phyloP scores from a whole-genome alignment of 2,113 vertebrate species.

The Saccopteryx bilineata region DNA sequence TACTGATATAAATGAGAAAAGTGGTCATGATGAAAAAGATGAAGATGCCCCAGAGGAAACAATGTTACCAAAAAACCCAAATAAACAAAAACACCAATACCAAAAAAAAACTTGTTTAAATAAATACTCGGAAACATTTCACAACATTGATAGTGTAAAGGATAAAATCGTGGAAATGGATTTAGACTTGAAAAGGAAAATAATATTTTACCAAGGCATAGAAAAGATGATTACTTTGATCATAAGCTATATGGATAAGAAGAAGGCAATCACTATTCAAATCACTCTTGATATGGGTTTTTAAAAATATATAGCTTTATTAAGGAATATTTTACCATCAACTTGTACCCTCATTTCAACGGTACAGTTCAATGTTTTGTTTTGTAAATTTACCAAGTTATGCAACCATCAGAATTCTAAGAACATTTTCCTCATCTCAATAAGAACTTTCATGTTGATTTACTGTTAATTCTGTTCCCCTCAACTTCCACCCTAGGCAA shows the following conservation, averaged over 20 bases:
- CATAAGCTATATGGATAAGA: neutral
- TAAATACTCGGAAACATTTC: slow-evolving; percentile 11
- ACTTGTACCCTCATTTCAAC: neutral
- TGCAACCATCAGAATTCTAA: neutral
- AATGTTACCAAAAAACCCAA: neutral
- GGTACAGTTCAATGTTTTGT: neutral
- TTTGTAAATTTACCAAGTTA: neutral
- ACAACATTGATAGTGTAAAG: neutral
- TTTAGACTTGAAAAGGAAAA: neutral
- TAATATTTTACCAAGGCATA: neutral
- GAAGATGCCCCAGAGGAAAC: neutral
- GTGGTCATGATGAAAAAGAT: neutral
- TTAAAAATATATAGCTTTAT: neutral
- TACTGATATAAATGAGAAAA: neutral
- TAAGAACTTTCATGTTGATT: neutral
- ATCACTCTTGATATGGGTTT: neutral
- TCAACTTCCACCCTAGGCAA: neutral
- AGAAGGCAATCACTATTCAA: neutral
- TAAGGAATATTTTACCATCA: neutral
- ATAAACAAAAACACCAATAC: neutral
- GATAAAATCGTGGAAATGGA: neutral
- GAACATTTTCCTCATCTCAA: neutral
- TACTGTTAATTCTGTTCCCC: neutral
- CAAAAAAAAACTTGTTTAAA: neutral
- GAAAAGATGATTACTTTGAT: neutral